A percentile compares a stretch with the other conserved stretches of the same genome.
phyloP scores from a whole-genome alignment of 2,888 invertebrate species.

The Pristionchus entomophagus region DNA sequence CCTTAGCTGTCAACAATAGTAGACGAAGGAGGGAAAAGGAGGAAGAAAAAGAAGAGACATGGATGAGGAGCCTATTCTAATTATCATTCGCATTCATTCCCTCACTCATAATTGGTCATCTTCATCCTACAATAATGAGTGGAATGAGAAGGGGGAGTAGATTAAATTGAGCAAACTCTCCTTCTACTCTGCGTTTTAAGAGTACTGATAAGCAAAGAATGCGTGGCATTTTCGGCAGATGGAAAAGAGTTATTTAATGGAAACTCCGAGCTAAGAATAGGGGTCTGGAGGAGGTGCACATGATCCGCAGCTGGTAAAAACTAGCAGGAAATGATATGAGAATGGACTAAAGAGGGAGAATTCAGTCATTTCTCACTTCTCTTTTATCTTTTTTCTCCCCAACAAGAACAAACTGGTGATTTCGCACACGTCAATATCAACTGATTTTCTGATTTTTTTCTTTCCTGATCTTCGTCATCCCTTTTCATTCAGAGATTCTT shows the following conservation, averaged over 20 bases:
- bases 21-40: not conserved
- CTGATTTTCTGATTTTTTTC: no score
- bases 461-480: no score
- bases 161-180: no score
- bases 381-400: no score
- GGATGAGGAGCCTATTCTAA: not conserved
- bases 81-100: not conserved
- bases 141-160: no score
- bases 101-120: not conserved
- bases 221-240: not conserved
- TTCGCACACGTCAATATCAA: no score
- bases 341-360: not conserved
- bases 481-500: no score
- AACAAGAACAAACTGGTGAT: no score
- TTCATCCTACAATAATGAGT: not conserved
- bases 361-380: not conserved
- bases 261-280: not conserved
- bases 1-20: conserved; percentile 43
- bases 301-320: not conserved
- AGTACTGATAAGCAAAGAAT: not conserved
- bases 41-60: not conserved
- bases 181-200: no score
- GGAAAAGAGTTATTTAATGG: not conserved
- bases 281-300: not conserved
- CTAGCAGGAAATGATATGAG: not conserved